phyloP scores from a whole-genome alignment of 2,888 invertebrate genomes.

The Nasonia oneida region DNA sequence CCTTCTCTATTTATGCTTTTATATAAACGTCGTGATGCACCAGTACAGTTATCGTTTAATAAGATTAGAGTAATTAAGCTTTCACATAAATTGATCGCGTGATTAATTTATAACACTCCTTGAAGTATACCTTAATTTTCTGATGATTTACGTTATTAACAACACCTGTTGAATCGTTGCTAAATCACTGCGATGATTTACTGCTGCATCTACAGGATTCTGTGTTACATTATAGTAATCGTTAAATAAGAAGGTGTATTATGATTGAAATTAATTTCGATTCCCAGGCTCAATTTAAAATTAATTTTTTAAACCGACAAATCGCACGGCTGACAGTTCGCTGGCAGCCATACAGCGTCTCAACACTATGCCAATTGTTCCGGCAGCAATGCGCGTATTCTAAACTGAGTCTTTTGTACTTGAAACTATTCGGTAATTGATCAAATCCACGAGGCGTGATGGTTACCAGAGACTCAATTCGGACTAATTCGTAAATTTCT shows the following conservation, averaged over 20 bases:
- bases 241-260: too few species aligned
- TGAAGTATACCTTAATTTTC: too few species aligned
- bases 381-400: neutral
- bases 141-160: too few species aligned
- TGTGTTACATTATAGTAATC: too few species aligned
- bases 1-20: neutral
- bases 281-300: neutral
- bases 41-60: too few species aligned
- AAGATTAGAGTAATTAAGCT: too few species aligned
- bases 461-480: neutral
- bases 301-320: neutral
- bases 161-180: too few species aligned
- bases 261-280: neutral
- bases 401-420: neutral
- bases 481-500: neutral
- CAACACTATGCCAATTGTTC: neutral
- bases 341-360: neutral
- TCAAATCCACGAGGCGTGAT: neutral
- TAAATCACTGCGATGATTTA: too few species aligned
- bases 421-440: constrained; percentile 3
- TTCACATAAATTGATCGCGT: neutral
- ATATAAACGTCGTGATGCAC: too few species aligned
- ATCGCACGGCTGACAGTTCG: neutral
- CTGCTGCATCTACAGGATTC: neutral
- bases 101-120: neutral